Base-by-base conservation (phyloP, 2,888 invertebrate genomes). In the Ophion ellenae region DNA sequence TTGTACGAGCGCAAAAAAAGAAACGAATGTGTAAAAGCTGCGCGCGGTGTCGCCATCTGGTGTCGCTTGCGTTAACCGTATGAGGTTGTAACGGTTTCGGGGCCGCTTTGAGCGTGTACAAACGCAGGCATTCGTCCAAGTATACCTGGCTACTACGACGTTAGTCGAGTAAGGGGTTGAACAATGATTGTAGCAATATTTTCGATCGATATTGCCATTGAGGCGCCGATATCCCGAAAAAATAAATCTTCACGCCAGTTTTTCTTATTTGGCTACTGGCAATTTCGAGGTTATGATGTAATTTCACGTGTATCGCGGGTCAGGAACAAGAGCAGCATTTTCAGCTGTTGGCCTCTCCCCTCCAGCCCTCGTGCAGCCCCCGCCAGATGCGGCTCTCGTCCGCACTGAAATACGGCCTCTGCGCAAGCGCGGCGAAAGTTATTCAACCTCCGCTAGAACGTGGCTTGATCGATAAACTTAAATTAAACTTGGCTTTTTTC, bases 391-490 rank as follows among this genome's bases (percentile, higher is more conserved):
- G 67, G 32, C 36, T 75, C 11, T 75, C 69, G 63, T 32, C 20
- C 1, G 64, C 28, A 47, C 20, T n/a, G 40, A 11, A 20, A 40
- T 47, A 36, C 40, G 28, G 53, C 76, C 69, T 83, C 71, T 80
- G 83, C 85, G 83, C 85, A 80, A 10, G 63, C 57, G 67, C 59
- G 45, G 59, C 77, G 66, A 64, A 70, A 78, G 61, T 59, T 17
- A 28, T 47, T 79, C 63, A 70, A 69, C 64, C 57, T 40, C 36
- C 40, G 67, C 45, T 61, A 64, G 59, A 71, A 47, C 61, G 53
- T 53, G 73, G 79, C 61, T 80, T 83, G 57, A 85, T 85, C 85
- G 85, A 85, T 83, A 61, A 76, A 66, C 67, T 11, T n/a, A 40
- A 67, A 61, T 57, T 36, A n/a, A 4, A 40, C 45, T 10, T 0